Conservation (phyloP, 2,113 vertebrate genomes). For the Lichenostomus cassidix region DNA sequence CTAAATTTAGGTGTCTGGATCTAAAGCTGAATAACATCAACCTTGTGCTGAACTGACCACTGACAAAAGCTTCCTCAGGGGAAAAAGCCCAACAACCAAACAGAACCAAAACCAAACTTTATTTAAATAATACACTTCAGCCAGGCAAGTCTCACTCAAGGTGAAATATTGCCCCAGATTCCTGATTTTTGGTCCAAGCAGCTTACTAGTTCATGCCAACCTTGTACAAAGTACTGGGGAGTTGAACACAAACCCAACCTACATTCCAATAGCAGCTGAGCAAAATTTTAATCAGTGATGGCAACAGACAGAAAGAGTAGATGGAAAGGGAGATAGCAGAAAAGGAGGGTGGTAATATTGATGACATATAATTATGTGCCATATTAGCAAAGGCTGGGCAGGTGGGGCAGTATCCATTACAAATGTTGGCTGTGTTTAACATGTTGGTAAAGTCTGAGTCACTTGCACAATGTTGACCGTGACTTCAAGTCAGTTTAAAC, state of each 20-base stretch:
- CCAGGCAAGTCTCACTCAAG: background rate
- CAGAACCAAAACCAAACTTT: background rate
- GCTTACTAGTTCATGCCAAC: background rate
- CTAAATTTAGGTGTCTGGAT: background rate
- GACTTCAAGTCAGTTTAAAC: background rate
- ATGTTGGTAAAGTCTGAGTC: conserved; percentile 18
- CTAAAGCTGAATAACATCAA: background rate
- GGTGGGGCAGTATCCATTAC: conserved; percentile 54
- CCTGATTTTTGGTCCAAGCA: background rate
- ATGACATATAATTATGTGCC: conserved; percentile 50
- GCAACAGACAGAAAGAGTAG: conserved; percentile 24
- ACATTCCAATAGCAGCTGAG: conserved; percentile 3
- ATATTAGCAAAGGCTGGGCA: conserved; percentile 36
- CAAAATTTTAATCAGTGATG: conserved; percentile 9
- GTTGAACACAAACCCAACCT: background rate
- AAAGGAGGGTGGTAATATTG: conserved; percentile 31
- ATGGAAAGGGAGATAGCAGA: conserved; percentile 6
- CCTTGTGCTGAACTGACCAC: background rate
- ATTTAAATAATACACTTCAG: background rate
- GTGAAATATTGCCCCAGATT: background rate
- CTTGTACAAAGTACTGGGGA: background rate
- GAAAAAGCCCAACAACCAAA: fast-evolving
- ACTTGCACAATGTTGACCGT: background rate
- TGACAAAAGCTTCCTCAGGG: background rate
- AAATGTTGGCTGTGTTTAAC: conserved; percentile 37